Percentiles rank a stretch among this genome's conserved stretches.
phyloP scores from a whole-genome alignment of 2,888 invertebrate species.

The Rambutsinella grinnellia region DNA sequence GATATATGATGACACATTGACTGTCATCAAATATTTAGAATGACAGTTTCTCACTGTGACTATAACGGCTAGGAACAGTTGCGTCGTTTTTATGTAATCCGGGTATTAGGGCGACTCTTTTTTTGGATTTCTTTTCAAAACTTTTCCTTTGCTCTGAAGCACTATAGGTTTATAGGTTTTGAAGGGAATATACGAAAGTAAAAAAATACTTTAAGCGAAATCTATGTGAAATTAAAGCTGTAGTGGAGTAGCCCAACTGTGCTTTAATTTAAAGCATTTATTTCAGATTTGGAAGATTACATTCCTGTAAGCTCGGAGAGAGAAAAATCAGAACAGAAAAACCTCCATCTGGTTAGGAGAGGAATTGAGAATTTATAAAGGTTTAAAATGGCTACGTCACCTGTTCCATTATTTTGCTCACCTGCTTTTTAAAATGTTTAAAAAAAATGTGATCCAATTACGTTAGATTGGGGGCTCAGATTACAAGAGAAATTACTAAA shows the following conservation, averaged over 20 bases:
- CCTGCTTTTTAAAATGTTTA: not conserved
- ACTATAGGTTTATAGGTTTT: not conserved
- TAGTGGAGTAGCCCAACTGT: slow-evolving; percentile 1
- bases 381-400: slow-evolving; percentile 21
- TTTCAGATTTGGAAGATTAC: slow-evolving; percentile 22
- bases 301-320: slow-evolving; percentile 2
- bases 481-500: not conserved
- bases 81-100: slow-evolving; percentile 18
- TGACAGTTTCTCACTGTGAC: slow-evolving; percentile 9
- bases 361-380: slow-evolving; percentile 29
- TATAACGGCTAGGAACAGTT: slow-evolving; percentile 2
- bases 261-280: slow-evolving; percentile 24
- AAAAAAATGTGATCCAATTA: slow-evolving; percentile 39
- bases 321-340: not conserved
- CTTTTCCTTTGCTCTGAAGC: not conserved
- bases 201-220: not conserved
- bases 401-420: slow-evolving; percentile 22
- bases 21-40: slow-evolving; percentile 17
- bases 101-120: not conserved
- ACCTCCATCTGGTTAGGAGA: slow-evolving; percentile 22
- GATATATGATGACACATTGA: slow-evolving; percentile 35
- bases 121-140: not conserved
- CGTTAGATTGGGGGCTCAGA: slow-evolving; percentile 12
- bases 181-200: not conserved
- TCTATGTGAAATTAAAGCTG: slow-evolving; percentile 10